Conservation (phyloP, 2,113 vertebrate genomes). For the Colossoma macropomum region DNA sequence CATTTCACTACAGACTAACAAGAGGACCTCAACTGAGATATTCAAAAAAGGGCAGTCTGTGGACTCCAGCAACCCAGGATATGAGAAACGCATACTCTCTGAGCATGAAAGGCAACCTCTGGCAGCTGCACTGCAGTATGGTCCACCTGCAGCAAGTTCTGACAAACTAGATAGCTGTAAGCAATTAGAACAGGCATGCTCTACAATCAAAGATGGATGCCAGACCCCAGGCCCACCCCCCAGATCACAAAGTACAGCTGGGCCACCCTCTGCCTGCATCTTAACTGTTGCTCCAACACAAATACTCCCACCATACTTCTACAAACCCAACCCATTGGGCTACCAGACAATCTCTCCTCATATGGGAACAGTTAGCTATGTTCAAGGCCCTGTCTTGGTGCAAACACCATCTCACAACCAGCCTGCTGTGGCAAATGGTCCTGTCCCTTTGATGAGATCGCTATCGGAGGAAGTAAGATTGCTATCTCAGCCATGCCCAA, state of each 20-base stretch:
- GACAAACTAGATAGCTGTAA: conserved; percentile 1
- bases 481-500: conserved; percentile 1
- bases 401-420: conserved; percentile 47
- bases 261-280: conserved; percentile 51
- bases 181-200: background rate
- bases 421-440: conserved; percentile 20
- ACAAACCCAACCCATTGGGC: conserved; percentile 43
- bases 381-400: conserved; percentile 54
- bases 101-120: conserved; percentile 3
- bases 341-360: conserved; percentile 50
- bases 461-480: conserved; percentile 40
- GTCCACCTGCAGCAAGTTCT: conserved; percentile 13
- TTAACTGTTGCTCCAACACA: conserved; percentile 51
- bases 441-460: conserved; percentile 42
- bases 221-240: conserved; percentile 32
- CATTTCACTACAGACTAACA: background rate
- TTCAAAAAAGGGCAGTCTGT: background rate
- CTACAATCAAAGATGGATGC: conserved; percentile 17
- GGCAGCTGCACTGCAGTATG: background rate
- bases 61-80: conserved; percentile 12
- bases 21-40: background rate
- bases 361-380: conserved; percentile 52
- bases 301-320: conserved; percentile 50
- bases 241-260: conserved; percentile 38
- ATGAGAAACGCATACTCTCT: conserved; percentile 35